Percentiles rank a stretch among this genome's conserved stretches.
Conservation (phyloP, 1,140 invertebrate genomes). For the Catajapyx aquilonaris region DNA sequence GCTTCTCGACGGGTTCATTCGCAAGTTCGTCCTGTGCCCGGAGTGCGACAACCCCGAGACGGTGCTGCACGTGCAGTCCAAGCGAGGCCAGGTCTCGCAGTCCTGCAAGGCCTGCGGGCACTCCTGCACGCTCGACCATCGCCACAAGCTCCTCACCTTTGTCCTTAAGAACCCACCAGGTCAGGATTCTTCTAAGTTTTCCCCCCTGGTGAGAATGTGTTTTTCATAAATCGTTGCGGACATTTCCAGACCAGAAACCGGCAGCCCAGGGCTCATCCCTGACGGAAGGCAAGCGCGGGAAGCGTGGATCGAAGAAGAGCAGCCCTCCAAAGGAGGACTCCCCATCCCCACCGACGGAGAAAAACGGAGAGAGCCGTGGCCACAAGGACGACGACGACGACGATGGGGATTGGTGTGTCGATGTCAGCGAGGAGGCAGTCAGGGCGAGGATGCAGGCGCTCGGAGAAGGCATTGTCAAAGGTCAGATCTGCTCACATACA, state of each 20-base stretch:
- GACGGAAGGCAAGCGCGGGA: conserved; percentile 56
- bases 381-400: conserved; percentile 29
- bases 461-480: too few species aligned
- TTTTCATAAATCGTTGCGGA: conserved; percentile 3
- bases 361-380: too few species aligned
- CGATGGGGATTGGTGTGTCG: conserved; percentile 82
- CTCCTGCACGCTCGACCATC: conserved; percentile 70
- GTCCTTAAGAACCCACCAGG: conserved; percentile 85
- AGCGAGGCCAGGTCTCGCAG: conserved; percentile 53
- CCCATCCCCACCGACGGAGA: conserved; percentile 4
- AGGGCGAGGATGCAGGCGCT: conserved; percentile 66
- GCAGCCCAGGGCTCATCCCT: conserved; percentile 57
- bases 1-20: conserved; percentile 86
- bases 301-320: conserved; percentile 37
- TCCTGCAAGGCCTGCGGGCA: conserved; percentile 96
- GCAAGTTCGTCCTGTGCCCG: conserved; percentile 92
- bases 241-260: conserved; percentile 34
- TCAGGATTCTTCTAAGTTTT: conserved; percentile 35
- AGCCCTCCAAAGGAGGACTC: conserved; percentile 4
- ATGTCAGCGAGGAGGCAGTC: conserved; percentile 82
- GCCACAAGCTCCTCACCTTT: conserved; percentile 93
- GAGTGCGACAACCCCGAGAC: conserved; percentile 99
- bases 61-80: conserved; percentile 61
- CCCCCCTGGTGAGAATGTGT: too few species aligned
- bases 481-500: too few species aligned